Base-by-base conservation (phyloP, 2,113 vertebrate species). In the Thryonomys swinderianus region DNA sequence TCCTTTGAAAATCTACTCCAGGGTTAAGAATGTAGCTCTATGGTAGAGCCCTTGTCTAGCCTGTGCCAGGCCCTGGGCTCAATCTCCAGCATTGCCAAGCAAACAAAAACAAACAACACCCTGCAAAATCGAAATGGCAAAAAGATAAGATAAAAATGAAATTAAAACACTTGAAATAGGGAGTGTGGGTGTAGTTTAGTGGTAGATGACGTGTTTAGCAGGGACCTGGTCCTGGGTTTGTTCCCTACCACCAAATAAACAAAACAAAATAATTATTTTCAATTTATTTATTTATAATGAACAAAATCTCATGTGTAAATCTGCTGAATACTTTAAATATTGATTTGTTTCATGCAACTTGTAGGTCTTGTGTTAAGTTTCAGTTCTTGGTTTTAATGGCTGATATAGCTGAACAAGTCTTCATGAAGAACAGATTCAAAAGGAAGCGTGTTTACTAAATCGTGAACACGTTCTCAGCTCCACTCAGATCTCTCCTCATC, bases 271-370 rank as follows among this genome's bases (percentile, higher is more conserved):
- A 85, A 55, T 45, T 40, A 30, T 37, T 40, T 92, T 85, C 74
- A 91, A 85, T 94, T 80, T 85, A 37, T 34, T 90, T 90, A 82
- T 55, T 67, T 83, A 45, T 85, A 45, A 61, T 91, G 30, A 81
- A 61, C n/a, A 85, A 53, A 78, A 37, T 8, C 55, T 93, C 25
- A 30, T 69, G 40, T 66, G 48, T 81, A 32, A 84, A 83, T 80
- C 34, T 82, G 27, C 17, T 37, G 81, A 82, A 73, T 76, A 25
- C 76, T 95, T 90, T 55, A 27, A 82, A 74, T 42, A 42, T 88
- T 90, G 64, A 9, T 67, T 95, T 92, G 13, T 34, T 92, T 48
- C 85, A 67, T 90, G 45, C 69, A 37, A 88, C 83, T 80, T 87
- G 51, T 32, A 76, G 69, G 9, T 89, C 69, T 83, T 74, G 12